Evolutionary conservation across 2,888 invertebrate genomes (phyloP).

Genomic region (Megaustenia siamemsis): DNA sequence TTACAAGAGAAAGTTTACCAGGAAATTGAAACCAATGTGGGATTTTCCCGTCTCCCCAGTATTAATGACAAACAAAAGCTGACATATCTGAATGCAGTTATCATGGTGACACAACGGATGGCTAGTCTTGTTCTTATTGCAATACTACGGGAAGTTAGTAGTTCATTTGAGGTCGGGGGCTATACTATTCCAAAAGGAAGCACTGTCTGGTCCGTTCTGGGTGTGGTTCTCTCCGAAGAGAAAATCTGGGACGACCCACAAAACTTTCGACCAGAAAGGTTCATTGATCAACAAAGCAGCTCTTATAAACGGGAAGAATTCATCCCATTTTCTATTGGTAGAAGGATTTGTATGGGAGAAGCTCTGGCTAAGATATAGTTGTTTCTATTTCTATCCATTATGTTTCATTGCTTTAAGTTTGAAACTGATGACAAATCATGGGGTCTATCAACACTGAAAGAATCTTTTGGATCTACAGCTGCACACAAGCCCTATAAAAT

Average conservation of each 20-base stretch:
- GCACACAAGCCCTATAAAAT: too few species aligned
- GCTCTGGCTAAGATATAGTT: neutral
- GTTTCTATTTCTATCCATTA: neutral
- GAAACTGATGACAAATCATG: neutral
- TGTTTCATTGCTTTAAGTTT: neutral
- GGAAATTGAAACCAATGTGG: slow-evolving; percentile 72
- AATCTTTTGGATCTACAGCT: too few species aligned
- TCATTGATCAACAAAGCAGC: neutral
- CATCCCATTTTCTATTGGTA: neutral
- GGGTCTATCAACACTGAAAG: neutral
- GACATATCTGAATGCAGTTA: slow-evolving; percentile 44
- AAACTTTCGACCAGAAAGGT: neutral
- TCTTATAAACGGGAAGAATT: neutral
- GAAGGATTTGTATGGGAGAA: neutral
- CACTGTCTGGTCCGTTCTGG: neutral
- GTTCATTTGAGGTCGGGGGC: neutral
- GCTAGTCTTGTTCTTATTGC: slow-evolving; percentile 41
- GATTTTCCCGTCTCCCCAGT: slow-evolving; percentile 16
- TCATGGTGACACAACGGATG: slow-evolving; percentile 40
- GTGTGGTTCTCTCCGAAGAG: slow-evolving; percentile 25
- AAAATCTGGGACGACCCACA: slow-evolving; percentile 43
- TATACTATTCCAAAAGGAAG: slow-evolving; percentile 30
- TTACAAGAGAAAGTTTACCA: slow-evolving; percentile 66
- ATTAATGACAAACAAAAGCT: slow-evolving; percentile 28
- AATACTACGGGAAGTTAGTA: slow-evolving; percentile 16